phyloP scores from a whole-genome alignment of 2,113 vertebrate species.

The Lepisosteus osseus region DNA sequence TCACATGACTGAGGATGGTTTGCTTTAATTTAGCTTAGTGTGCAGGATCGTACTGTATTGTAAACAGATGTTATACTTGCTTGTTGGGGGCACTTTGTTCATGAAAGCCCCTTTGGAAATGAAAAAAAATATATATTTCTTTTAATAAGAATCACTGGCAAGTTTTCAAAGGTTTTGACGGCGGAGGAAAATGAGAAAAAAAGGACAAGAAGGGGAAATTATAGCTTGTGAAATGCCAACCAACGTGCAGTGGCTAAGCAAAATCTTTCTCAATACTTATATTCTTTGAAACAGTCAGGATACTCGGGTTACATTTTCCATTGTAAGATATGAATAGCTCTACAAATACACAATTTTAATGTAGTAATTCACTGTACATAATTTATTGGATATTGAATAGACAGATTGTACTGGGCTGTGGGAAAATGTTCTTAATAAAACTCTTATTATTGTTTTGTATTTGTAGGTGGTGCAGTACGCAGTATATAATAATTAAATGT shows the following conservation, averaged over 20 bases:
- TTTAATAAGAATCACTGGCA: conserved; percentile 46
- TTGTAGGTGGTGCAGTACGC: no score
- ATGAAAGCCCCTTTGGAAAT: conserved; percentile 31
- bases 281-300: conserved; percentile 19
- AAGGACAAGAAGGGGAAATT: conserved; percentile 31
- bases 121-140: conserved; percentile 37
- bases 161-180: conserved; percentile 41
- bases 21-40: conserved; percentile 16
- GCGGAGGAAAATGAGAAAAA: conserved; percentile 22
- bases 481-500: no score
- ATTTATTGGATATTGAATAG: conserved; percentile 10
- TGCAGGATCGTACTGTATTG: conserved; percentile 35
- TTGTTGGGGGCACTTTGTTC: conserved; percentile 34
- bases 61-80: conserved; percentile 52
- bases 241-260: conserved; percentile 25
- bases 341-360: conserved; percentile 26
- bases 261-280: conserved; percentile 17
- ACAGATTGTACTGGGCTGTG: no score
- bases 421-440: no score
- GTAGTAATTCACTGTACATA: background rate
- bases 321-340: conserved; percentile 18
- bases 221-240: conserved; percentile 46
- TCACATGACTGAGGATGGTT: conserved; percentile 27
- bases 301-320: background rate
- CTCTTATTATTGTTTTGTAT: no score